Evolutionary conservation across 2,888 invertebrate genomes (phyloP).

Genomic region (Polydrusus cervinus): DNA sequence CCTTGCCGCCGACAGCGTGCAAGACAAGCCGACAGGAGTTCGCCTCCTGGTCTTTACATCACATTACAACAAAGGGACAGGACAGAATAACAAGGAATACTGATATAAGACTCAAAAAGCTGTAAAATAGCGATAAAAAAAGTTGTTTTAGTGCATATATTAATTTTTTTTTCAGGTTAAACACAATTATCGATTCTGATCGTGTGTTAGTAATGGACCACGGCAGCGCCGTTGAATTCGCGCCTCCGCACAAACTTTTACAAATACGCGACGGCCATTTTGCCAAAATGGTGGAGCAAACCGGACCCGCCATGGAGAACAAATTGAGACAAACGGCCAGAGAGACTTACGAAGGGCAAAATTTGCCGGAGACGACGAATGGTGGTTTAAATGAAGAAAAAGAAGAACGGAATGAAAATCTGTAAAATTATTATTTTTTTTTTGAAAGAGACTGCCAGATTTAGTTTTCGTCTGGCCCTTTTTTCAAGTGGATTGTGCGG

Average conservation of each 20-base stretch:
- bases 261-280: constrained; percentile 64
- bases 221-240: constrained; percentile 74
- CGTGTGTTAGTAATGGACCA: constrained; percentile 78
- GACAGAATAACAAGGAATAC: too few species aligned
- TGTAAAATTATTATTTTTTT: background rate
- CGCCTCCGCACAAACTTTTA: constrained; percentile 71
- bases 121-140: too few species aligned
- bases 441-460: background rate
- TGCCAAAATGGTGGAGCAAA: constrained; percentile 67
- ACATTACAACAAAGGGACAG: too few species aligned
- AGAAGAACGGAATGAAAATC: background rate
- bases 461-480: background rate
- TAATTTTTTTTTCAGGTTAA: constrained; percentile 71
- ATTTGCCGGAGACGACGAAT: constrained; percentile 2
- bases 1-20: too few species aligned
- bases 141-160: too few species aligned
- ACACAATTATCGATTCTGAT: constrained; percentile 90
- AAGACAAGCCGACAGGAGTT: too few species aligned
- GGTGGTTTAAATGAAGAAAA: background rate
- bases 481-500: background rate
- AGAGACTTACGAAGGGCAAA: constrained; percentile 57
- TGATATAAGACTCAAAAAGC: too few species aligned
- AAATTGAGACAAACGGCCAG: constrained; percentile 61
- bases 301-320: constrained; percentile 64
- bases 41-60: too few species aligned